Base-by-base conservation (phyloP, 2,797 vertebrate genomes). In the Muscicapa comitata region DNA sequence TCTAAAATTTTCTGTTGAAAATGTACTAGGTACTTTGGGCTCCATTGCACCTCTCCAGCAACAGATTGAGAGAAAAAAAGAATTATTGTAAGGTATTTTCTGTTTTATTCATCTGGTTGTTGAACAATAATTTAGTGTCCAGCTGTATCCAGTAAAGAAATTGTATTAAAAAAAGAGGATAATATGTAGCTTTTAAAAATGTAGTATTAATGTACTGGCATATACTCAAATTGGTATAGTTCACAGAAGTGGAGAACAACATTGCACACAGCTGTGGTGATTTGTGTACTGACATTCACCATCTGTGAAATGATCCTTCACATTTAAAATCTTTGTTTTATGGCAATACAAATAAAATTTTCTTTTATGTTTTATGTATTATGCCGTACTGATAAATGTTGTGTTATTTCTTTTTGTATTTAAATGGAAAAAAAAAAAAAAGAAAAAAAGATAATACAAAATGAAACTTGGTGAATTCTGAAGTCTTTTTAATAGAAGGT, bases 91-190 rank as follows among this genome's bases (percentile, higher is more conserved):
- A 82, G 31, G 3, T 68, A 43, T 68, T 84, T 90, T 80, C 58
- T 97, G 33, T 68, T 83, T 63, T 51, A 37, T 94, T 89, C 63
- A 78, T 80, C 47, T 35, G 3, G 0, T 55, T 86, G 17, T 38
- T 73, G 47, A 85, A 54, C 26, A 90, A 89, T 86, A 88, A 82
- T 90, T 58, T 81, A 59, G 51, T 86, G 65, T 80, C 81, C 91
- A 94, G 53, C 31, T 95, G 84, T 62, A 82, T 71, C 35, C 29
- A 83, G 47, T 57, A 93, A 85, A 94, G 21, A 95, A 87, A 61
- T 55, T 24, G 3, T 45, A 85, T 90, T 78, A 1, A 74, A 95
- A 92, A 93, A 78, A 21, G 12, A 24, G 12, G 6, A 33, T 61
- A 53, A 90, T 77, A 81, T 88, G 73, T 29, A 61, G 18, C 74